These are phyloP conservation scores for Erethizon dorsatum DNA, from an alignment of 2,797 vertebrate species.

Conservation along the genomic window DNA sequence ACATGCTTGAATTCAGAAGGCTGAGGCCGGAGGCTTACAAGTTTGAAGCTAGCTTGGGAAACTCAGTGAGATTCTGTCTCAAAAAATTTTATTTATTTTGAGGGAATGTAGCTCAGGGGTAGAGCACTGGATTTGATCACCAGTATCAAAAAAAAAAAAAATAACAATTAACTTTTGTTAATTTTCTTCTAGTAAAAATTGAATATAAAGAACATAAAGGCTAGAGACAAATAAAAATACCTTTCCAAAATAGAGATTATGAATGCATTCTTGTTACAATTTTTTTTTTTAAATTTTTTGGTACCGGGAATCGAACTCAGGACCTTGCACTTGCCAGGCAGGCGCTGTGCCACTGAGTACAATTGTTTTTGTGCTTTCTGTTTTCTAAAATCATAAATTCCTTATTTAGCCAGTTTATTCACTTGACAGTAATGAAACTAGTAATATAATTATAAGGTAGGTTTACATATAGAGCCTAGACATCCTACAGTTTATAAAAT, in stretches of 20 bases:
- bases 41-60: background rate
- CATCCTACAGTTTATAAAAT: slow-evolving; percentile 13
- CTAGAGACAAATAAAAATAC: slow-evolving; percentile 45
- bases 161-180: background rate
- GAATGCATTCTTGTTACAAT: background rate
- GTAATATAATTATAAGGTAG: slow-evolving; percentile 19
- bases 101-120: background rate
- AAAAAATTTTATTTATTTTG: background rate
- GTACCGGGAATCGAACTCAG: too few species aligned
- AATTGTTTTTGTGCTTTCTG: background rate
- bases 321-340: too few species aligned
- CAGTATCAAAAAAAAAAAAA: background rate
- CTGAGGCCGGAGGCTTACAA: background rate
- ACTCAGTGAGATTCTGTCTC: background rate
- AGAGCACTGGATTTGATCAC: background rate
- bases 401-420: slow-evolving; percentile 7
- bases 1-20: background rate
- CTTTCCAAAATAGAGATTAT: slow-evolving; percentile 50
- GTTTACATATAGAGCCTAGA: slow-evolving; percentile 25
- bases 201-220: slow-evolving; percentile 18
- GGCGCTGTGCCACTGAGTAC: too few species aligned
- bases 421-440: slow-evolving; percentile 57
- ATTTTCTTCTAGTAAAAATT: slow-evolving; percentile 35
- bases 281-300: background rate
- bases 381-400: slow-evolving; percentile 61